Conservation (phyloP, 2,797 vertebrate species). For the Decapterus maruadsi region DNA sequence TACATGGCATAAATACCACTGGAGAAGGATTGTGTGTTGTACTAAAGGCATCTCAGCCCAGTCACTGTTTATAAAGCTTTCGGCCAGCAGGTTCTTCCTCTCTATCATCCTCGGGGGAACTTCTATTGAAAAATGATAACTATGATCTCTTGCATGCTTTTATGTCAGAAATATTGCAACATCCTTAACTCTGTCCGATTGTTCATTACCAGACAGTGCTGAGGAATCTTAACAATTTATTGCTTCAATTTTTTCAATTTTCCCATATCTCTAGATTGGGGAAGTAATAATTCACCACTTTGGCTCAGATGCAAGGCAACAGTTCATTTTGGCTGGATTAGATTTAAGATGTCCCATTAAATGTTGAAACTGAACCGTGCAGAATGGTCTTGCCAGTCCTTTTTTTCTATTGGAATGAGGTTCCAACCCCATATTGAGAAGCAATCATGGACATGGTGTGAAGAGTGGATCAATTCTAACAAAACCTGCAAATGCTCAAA, state of each 20-base stretch:
- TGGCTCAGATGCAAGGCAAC: neutral
- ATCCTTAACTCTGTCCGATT: neutral
- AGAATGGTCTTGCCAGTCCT: neutral
- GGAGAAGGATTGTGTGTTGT: neutral
- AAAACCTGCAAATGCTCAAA: neutral
- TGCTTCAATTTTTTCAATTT: slow-evolving; percentile 2
- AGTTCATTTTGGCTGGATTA: neutral
- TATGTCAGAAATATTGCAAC: slow-evolving; percentile 12
- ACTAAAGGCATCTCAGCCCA: neutral
- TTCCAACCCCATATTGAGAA: neutral
- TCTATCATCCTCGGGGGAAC: neutral
- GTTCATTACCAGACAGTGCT: neutral
- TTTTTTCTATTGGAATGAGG: neutral
- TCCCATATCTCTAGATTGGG: neutral
- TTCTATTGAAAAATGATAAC: slow-evolving; percentile 11
- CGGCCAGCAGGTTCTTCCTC: neutral
- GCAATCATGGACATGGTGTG: neutral
- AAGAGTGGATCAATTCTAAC: neutral
- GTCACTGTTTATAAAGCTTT: neutral
- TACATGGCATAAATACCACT: neutral
- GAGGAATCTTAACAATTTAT: neutral
- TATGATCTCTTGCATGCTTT: neutral
- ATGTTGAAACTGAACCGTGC: neutral
- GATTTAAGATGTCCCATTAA: slow-evolving; percentile 6
- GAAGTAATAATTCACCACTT: slow-evolving; percentile 5